A percentile compares a stretch with the other conserved stretches of the same genome.
These are phyloP conservation scores for Euthynnus affinis DNA, from an alignment of 2,797 vertebrate genomes.

Conservation along the genomic window DNA sequence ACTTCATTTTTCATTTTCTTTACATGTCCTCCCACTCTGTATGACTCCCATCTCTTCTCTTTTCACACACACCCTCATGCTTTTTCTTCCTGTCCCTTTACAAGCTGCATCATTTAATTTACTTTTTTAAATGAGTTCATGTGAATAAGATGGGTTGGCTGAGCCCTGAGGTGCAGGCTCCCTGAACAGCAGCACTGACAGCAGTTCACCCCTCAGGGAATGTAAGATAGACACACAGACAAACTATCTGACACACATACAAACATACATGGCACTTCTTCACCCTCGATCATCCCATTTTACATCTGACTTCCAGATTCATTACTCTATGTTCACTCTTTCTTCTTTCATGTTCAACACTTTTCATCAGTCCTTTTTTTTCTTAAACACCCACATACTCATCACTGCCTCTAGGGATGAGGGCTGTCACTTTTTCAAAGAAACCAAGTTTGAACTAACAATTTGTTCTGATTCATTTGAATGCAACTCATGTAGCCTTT, in stretches of 20 bases:
- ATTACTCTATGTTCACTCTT: constrained; percentile 9
- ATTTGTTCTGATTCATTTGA: background rate
- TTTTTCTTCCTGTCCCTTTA: constrained; percentile 30
- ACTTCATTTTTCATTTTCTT: constrained; percentile 20
- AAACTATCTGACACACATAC: constrained; percentile 46
- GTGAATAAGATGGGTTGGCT: constrained; percentile 55
- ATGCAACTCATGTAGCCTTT: background rate
- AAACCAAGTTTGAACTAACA: background rate
- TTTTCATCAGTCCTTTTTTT: constrained; percentile 11
- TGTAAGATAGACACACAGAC: constrained; percentile 40
- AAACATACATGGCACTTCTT: constrained; percentile 17
- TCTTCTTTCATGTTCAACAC: constrained; percentile 16
- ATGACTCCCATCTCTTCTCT: constrained; percentile 23
- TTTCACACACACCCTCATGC: constrained; percentile 12
- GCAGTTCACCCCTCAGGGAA: constrained; percentile 55
- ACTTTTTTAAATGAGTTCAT: constrained; percentile 53
- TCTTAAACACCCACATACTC: background rate
- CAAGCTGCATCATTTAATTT: constrained; percentile 53
- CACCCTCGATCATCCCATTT: constrained; percentile 17
- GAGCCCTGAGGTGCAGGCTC: constrained; percentile 54
- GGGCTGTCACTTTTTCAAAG: background rate
- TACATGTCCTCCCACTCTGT: constrained; percentile 20
- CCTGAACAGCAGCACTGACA: constrained; percentile 63
- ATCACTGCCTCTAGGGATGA: background rate
- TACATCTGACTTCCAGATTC: constrained; percentile 37